Base-by-base conservation (phyloP, 2,888 invertebrate genomes). In the Yponomeuta sedellus region DNA sequence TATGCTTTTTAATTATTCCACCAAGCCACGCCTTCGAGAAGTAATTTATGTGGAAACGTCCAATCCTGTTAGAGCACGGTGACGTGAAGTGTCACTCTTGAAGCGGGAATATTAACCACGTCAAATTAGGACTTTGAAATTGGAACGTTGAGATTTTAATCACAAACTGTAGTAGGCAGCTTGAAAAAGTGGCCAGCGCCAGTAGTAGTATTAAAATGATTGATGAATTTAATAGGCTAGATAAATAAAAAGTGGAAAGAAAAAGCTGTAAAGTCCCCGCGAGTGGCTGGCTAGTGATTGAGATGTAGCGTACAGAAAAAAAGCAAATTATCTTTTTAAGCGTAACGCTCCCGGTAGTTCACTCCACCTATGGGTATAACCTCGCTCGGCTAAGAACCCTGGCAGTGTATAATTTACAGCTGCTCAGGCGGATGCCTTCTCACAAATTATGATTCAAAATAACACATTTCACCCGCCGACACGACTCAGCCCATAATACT, bases 401-500 rank as follows among this genome's bases (percentile, higher is more conserved):
- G 76, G 74, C 76, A 80, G 72, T 70, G 71, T 78, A 80, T 91
- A 90, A 90, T 91, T 90, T 88, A 88, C 90, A 89, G 87, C 87
- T 90, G 87, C 82, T 87, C 85, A 82, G 79, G 80, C 85, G 86
- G 86, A 87, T 86, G 83, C 86, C 87, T 87, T 88, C 88, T 84
- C 88, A 88, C 88, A 89, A 91, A 90, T 91, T 91, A 91, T 85
- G 84, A 85, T 87, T 81, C 88, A 81, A 90, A 91, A 91, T 90
- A 91, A 91, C 90, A 91, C 88, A 89, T 86, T 80, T 84, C 87
- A 72, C 75, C 78, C 76, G 77, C 83, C 82, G 80, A 76, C 82
- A 82, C 87, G 83, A 81, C 83, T 80, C 74, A 58, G 80, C 76
- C 84, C 78, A 83, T 86, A 85, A 83, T 85, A 84, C 78, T 81